These are phyloP conservation scores for Alethe diademata DNA, from an alignment of 2,113 vertebrate genomes.

Conservation along the genomic window DNA sequence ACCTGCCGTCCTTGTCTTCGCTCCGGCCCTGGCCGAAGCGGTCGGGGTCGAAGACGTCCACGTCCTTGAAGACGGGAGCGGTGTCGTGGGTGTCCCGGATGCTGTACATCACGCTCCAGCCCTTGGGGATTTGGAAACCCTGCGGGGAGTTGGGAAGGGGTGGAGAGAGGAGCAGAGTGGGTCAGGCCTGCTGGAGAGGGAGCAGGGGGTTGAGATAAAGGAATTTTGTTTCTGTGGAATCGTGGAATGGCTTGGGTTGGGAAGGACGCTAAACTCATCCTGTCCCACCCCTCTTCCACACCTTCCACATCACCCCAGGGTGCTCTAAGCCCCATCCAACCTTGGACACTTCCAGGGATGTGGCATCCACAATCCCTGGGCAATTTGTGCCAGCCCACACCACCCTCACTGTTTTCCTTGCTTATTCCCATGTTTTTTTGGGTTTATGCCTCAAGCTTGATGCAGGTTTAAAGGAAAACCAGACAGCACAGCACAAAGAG, in stretches of 20 bases:
- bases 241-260: rapidly evolving
- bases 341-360: neutral
- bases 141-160: constrained; percentile 31
- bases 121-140: constrained; percentile 98
- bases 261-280: neutral
- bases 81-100: constrained; percentile 98
- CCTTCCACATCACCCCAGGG: rapidly evolving
- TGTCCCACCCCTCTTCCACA: no score
- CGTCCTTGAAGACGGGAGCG: constrained; percentile 90
- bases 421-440: neutral
- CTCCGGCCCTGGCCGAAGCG: constrained; percentile 90
- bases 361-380: neutral
- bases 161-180: neutral
- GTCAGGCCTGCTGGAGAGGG: neutral
- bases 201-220: rapidly evolving
- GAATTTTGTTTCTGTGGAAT: rapidly evolving
- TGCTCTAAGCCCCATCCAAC: neutral
- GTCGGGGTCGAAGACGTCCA: constrained; percentile 89
- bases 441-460: rapidly evolving
- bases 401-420: neutral
- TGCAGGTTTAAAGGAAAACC: neutral
- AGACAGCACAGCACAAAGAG: rapidly evolving
- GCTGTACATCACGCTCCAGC: constrained; percentile 99
- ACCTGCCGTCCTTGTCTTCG: constrained; percentile 93
- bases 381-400: rapidly evolving